Evolutionary conservation across 2,888 invertebrate genomes (phyloP), one percentile per base, ranked within the genome.

Genomic region (Arctia plantaginis): DNA sequence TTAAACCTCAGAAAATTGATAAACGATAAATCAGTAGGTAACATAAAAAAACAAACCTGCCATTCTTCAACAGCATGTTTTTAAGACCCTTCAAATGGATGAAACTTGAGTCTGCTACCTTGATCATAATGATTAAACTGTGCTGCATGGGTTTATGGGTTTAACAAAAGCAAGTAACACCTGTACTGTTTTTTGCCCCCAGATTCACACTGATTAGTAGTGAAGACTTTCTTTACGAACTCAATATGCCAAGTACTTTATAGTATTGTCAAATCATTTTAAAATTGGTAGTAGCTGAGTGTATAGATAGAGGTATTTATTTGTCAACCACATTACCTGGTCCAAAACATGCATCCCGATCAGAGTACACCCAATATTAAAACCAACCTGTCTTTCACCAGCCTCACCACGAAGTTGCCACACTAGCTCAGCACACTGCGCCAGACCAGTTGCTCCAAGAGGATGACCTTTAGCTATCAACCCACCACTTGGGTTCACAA

Each of bases 401-500:
- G 98, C 98, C 88, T 97, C 96, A 4, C 98, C 98, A 71, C 98
- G 96, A 55, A 98, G 94, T 89, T 98, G 98, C 98, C 98, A 98
- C 81, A 97, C 97, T 27, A 99, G 95, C 93, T 99, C 99, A 18
- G 98, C 96, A 89, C 99, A 99, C 92, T 99, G 99, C 7, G 99
- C 99, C 85, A 97, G 91, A 88, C 98, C 99, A 18, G 99, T 99
- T 0, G 99, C 99, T 69, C 99, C 99, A 73, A 99, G 95, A 23
- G 99, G 99, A 96, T 99, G 99, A 0, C 99, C 99, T 93, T 99
- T 99, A 0, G 99, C 99, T 80, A 99, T 99, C 66, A 99, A 96
- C n/a, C 99, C 99, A 71, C 99, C 99, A 89, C 99, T 99, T 0
- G 99, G 99, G 94, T 99, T 99, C n/a, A 99, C 96, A 7, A 99